Evolutionary conservation across 2,888 invertebrate genomes (phyloP).

Genomic region (Heliconius erato): DNA sequence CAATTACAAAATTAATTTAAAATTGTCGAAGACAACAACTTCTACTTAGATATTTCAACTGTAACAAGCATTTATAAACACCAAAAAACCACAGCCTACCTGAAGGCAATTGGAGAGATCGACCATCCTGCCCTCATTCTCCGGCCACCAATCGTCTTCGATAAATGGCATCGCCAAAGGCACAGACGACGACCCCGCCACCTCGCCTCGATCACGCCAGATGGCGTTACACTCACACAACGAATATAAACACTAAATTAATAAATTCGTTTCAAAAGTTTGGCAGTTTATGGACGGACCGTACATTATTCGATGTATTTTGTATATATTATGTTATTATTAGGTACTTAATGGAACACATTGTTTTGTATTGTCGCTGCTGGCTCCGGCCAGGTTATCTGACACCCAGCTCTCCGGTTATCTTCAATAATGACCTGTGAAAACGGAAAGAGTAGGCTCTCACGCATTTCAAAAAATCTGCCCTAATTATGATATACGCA

Average conservation of each 20-base stretch:
- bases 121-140: constrained; percentile 97
- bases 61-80: neutral
- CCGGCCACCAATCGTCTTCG: constrained; percentile 98
- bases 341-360: constrained; percentile 81
- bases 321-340: constrained; percentile 54
- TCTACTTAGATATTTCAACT: neutral
- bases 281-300: constrained; percentile 84
- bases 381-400: constrained; percentile 78
- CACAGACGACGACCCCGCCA: constrained; percentile 88
- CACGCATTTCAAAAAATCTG: constrained; percentile 73
- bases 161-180: constrained; percentile 97
- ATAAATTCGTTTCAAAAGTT: constrained; percentile 83
- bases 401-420: constrained; percentile 75
- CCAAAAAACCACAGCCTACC: constrained; percentile 76
- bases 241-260: constrained; percentile 67
- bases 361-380: constrained; percentile 59
- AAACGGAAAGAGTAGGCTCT: constrained; percentile 78
- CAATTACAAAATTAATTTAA: neutral
- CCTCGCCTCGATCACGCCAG: constrained; percentile 78
- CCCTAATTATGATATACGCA: neutral
- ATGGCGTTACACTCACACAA: constrained; percentile 66
- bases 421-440: constrained; percentile 84
- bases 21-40: neutral
- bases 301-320: constrained; percentile 81
- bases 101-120: constrained; percentile 95